These are phyloP conservation scores for Mantis religiosa DNA, from an alignment of 2,888 invertebrate genomes.

Conservation along the genomic window DNA sequence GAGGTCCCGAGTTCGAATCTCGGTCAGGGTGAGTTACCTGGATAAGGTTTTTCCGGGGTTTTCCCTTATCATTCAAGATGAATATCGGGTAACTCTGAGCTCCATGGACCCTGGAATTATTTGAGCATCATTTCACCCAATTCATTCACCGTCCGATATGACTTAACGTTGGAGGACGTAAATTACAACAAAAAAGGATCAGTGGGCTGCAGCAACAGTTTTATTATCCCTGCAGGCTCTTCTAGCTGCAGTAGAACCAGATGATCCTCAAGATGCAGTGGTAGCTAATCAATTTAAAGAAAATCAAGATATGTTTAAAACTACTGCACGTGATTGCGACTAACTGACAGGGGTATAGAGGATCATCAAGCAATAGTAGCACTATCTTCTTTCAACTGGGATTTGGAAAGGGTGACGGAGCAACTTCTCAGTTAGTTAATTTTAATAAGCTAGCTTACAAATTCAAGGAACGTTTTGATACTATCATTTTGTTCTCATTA, in stretches of 20 bases:
- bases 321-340: constrained; percentile 88
- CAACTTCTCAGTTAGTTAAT: constrained; percentile 71
- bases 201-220: constrained; percentile 98
- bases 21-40: no score
- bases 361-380: constrained; percentile 86
- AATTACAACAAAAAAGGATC: no score
- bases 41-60: no score
- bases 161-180: no score
- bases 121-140: no score
- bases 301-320: constrained; percentile 75
- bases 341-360: constrained; percentile 92
- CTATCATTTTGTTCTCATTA: not conserved
- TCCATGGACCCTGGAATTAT: no score
- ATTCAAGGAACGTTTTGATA: not conserved
- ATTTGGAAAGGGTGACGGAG: constrained; percentile 87
- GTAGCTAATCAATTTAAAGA: constrained; percentile 97
- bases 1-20: no score
- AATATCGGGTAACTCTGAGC: no score
- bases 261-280: constrained; percentile 93
- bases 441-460: constrained; percentile 5
- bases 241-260: constrained; percentile 85
- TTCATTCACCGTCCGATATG: no score
- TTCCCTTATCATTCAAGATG: no score
- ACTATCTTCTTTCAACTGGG: constrained; percentile 89
- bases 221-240: constrained; percentile 92